Conservation (phyloP, 2,888 invertebrate genomes). For the Antitype chi region DNA sequence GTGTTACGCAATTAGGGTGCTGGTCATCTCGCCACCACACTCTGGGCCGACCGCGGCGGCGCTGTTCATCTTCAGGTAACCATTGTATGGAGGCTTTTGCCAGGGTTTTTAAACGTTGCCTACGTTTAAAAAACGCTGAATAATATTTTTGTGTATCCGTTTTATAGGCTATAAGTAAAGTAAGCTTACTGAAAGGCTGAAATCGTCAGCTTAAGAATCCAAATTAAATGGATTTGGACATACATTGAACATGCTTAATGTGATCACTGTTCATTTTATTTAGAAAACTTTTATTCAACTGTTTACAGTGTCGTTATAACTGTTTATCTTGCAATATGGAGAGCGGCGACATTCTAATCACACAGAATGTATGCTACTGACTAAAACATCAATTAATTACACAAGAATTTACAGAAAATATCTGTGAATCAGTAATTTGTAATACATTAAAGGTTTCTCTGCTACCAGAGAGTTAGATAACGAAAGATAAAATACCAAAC, state of each 20-base stretch:
- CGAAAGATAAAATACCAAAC: conserved; percentile 57
- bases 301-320: conserved; percentile 34
- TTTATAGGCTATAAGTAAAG: too few species aligned
- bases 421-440: conserved; percentile 59
- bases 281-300: neutral
- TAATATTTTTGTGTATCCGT: neutral
- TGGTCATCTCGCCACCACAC: too few species aligned
- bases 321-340: conserved; percentile 18
- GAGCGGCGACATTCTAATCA: conserved; percentile 47
- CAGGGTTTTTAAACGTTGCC: too few species aligned
- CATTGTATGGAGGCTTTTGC: too few species aligned
- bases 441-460: conserved; percentile 50
- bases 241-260: neutral
- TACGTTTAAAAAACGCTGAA: too few species aligned
- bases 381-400: conserved; percentile 55
- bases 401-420: conserved; percentile 43
- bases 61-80: too few species aligned
- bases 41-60: too few species aligned
- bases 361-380: conserved; percentile 49
- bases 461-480: conserved; percentile 37
- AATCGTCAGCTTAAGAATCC: too few species aligned
- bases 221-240: neutral
- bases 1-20: too few species aligned
- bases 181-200: too few species aligned
- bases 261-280: neutral